Percentiles rank a stretch among this genome's conserved stretches.
Evolutionary conservation across 2,797 vertebrate species (phyloP).

Genomic region (Balearica regulorum): DNA sequence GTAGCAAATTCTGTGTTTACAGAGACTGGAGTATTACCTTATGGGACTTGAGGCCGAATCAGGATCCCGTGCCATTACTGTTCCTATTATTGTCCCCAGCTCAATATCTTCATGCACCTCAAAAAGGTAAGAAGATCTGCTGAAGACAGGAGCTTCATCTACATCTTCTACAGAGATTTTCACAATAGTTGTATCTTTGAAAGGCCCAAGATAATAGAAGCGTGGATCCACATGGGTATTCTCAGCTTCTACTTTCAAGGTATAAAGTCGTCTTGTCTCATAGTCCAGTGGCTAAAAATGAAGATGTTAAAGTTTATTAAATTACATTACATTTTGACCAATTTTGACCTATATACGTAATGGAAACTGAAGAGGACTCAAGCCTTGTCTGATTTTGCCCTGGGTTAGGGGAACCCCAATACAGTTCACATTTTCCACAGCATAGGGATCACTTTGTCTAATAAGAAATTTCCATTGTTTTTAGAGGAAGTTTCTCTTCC

Average conservation of each 20-base stretch:
- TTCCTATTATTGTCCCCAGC: slow-evolving; percentile 82
- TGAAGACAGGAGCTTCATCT: slow-evolving; percentile 90
- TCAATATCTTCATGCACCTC: slow-evolving; percentile 90
- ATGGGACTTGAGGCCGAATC: slow-evolving; percentile 83
- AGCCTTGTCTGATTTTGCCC: neutral
- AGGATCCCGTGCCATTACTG: slow-evolving; percentile 89
- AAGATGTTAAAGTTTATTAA: neutral
- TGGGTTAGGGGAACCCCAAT: neutral
- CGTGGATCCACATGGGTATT: slow-evolving; percentile 86
- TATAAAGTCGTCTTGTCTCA: slow-evolving; percentile 85
- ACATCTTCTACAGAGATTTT: slow-evolving; percentile 90
- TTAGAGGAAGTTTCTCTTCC: neutral
- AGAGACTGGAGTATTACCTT: slow-evolving; percentile 75
- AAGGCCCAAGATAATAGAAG: slow-evolving; percentile 87
- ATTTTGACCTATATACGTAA: neutral
- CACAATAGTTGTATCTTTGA: slow-evolving; percentile 87
- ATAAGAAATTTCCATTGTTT: neutral
- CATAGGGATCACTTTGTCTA: neutral
- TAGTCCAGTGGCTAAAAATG: slow-evolving; percentile 87
- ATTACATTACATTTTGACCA: neutral
- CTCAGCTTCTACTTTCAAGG: slow-evolving; percentile 88
- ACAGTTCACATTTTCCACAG: neutral
- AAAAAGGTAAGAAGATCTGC: slow-evolving; percentile 84
- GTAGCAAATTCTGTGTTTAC: neutral
- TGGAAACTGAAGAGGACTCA: neutral